Evolutionary conservation across 2,113 vertebrate genomes (phyloP).

Genomic region (Lucifuga dentata): DNA sequence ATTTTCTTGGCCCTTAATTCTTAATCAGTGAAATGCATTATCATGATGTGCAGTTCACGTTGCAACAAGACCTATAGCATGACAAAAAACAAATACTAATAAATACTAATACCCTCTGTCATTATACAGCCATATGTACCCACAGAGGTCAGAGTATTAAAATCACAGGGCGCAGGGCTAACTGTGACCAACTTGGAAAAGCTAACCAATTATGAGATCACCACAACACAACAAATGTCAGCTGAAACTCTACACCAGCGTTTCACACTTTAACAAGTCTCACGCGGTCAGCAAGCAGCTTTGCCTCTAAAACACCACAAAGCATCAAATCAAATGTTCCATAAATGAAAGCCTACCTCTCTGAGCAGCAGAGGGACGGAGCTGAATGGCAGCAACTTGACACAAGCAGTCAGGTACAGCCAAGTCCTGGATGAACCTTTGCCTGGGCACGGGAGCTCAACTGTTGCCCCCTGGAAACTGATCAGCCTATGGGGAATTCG

Average conservation of each 20-base stretch:
- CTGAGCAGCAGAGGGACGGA: not conserved
- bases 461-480: slow-evolving; percentile 1
- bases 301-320: not conserved
- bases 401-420: slow-evolving; percentile 11
- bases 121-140: not conserved
- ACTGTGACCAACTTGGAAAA: not conserved
- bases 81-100: not conserved
- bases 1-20: not conserved
- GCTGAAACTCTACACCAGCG: not conserved
- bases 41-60: not conserved
- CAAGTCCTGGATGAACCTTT: slow-evolving; percentile 31
- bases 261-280: not conserved
- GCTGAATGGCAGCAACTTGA: slow-evolving; percentile 24
- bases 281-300: not conserved
- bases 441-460: not conserved
- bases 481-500: slow-evolving; percentile 12
- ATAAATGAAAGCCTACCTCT: slow-evolving; percentile 42
- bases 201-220: not conserved
- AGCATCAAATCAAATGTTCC: no score
- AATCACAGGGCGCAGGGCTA: not conserved
- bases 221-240: not conserved
- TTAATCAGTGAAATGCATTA: not conserved
- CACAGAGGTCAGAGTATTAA: not conserved
- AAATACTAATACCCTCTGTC: not conserved
- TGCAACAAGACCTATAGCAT: not conserved